Percentiles rank a stretch among this genome's conserved stretches.
Conservation (phyloP, 2,888 invertebrate genomes). For the Xestia ashworthii region DNA sequence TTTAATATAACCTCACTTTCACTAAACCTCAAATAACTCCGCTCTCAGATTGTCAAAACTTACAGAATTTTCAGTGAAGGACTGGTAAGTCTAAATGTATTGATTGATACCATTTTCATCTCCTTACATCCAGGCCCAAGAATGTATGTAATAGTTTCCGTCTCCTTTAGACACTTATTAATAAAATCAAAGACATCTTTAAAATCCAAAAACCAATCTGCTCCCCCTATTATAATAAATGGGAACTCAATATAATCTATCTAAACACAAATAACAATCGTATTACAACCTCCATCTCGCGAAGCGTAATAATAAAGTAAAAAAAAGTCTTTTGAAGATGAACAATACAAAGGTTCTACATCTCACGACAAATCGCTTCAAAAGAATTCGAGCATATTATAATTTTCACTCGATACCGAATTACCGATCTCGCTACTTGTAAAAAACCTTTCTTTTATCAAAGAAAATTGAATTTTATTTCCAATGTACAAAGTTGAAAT, state of each 20-base stretch:
- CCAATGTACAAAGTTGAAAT: not conserved
- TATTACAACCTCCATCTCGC: constrained; percentile 62
- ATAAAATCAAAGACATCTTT: not conserved
- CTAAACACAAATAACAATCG: constrained; percentile 76
- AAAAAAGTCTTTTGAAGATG: constrained; percentile 83
- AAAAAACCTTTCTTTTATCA: constrained; percentile 61
- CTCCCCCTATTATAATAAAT: constrained; percentile 36
- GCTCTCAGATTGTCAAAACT: too few species aligned
- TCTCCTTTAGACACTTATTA: too few species aligned
- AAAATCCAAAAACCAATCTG: constrained; percentile 32
- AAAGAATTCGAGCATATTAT: constrained; percentile 80
- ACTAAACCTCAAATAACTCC: too few species aligned
- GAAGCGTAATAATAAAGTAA: constrained; percentile 85
- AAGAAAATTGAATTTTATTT: constrained; percentile 46
- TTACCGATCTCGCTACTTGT: constrained; percentile 80
- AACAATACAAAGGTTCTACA: constrained; percentile 80
- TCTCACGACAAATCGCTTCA: constrained; percentile 83
- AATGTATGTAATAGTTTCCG: too few species aligned
- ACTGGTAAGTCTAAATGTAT: too few species aligned
- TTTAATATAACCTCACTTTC: too few species aligned
- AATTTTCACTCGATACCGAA: constrained; percentile 86
- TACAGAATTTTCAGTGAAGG: too few species aligned
- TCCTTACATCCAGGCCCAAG: too few species aligned
- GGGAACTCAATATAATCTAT: constrained; percentile 57
- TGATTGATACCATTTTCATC: too few species aligned